A percentile compares a stretch with the other conserved stretches of the same genome.
Conservation (phyloP, 2,888 invertebrate species). For the Hirtodrosophila histrioides region DNA sequence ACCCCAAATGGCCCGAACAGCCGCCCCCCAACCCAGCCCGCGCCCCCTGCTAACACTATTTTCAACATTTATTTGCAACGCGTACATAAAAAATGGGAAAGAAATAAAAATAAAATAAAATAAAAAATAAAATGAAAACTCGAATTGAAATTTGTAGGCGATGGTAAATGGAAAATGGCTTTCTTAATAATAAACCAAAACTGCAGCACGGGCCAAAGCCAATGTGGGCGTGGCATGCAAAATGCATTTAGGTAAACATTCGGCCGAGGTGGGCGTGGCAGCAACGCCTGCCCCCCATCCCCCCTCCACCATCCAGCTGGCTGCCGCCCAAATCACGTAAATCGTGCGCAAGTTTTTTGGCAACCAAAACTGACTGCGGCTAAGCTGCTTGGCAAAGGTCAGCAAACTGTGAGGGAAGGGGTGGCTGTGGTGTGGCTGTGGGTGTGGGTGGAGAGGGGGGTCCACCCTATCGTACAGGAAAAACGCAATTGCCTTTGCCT, state of each 20-base stretch:
- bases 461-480: too few species aligned
- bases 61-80: constrained; percentile 77
- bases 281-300: background rate
- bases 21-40: too few species aligned
- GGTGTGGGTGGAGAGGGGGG: too few species aligned
- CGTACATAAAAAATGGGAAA: constrained; percentile 59
- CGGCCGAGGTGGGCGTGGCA: constrained; percentile 36
- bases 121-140: constrained; percentile 42
- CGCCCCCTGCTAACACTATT: constrained; percentile 52
- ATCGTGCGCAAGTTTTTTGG: constrained; percentile 73
- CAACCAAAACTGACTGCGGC: constrained; percentile 67
- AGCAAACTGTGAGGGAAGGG: constrained; percentile 52
- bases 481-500: constrained; percentile 31
- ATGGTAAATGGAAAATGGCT: constrained; percentile 57
- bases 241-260: constrained; percentile 74
- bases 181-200: constrained; percentile 23
- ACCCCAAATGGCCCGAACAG: constrained; percentile 48
- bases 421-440: too few species aligned
- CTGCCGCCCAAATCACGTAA: constrained; percentile 75
- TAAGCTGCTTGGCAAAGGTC: constrained; percentile 62
- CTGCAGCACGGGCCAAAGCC: constrained; percentile 17
- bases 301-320: constrained; percentile 44
- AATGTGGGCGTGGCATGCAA: constrained; percentile 37
- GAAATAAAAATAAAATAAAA: background rate
- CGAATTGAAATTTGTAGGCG: constrained; percentile 13